Evolutionary conservation across 2,888 invertebrate genomes (phyloP).

Genomic region (Ophraella communa): DNA sequence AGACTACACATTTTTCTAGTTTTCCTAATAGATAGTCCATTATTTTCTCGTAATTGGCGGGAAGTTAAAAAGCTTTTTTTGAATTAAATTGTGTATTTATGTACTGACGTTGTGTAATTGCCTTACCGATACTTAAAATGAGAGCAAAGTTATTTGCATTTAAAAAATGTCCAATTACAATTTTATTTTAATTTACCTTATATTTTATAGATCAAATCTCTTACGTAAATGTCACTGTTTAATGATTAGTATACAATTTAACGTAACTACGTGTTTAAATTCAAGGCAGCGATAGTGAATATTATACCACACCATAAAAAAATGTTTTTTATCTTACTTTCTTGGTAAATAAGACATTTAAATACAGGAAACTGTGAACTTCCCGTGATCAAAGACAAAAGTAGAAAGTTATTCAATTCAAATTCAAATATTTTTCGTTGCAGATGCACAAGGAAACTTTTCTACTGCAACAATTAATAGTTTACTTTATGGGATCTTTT

Average conservation of each 20-base stretch:
- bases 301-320: background rate
- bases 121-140: background rate
- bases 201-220: background rate
- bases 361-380: background rate
- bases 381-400: background rate
- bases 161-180: constrained; percentile 8
- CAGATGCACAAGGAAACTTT: background rate
- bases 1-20: no score
- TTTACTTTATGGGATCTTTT: no score
- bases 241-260: constrained; percentile 9
- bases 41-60: no score
- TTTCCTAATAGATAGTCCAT: no score
- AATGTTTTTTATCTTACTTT: constrained; percentile 1
- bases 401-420: background rate
- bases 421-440: background rate
- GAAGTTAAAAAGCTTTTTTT: no score
- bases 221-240: constrained; percentile 18
- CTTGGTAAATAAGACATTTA: constrained; percentile 3
- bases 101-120: no score
- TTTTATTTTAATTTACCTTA: background rate
- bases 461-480: background rate
- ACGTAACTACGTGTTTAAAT: constrained; percentile 5
- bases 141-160: background rate
- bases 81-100: no score
- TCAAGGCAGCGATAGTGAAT: constrained; percentile 18